Base-by-base conservation (phyloP, 2,113 vertebrate genomes). In the Lepus americanus region DNA sequence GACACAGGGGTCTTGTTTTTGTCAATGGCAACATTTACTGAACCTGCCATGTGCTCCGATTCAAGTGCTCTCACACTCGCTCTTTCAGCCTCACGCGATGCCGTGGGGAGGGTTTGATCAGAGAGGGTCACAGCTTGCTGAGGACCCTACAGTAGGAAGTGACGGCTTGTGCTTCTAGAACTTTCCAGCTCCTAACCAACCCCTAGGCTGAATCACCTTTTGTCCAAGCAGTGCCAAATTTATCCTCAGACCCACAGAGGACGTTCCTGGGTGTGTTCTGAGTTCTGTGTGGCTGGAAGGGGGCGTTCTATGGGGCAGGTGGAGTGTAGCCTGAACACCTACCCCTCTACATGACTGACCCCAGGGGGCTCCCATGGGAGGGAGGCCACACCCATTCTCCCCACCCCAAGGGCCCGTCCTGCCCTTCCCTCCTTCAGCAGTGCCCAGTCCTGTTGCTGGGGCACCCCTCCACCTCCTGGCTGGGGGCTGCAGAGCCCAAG, bases 21-120 rank as follows among this genome's bases (percentile, higher is more conserved):
- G 8, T 33, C 20, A 22, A 2, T 25, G 22, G 9, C 6, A 14
- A 29, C 12, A 16, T 23, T 49, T 44, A 22, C 11, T 3, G 19
- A 44, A 2, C 39, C 74, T 44, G 2, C 87, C 3, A 0, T 0
- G 14, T 55, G 22, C 39, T 2, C 0, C 0, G 5, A 20, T 6
- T 22, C 8, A 3, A 4, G 27, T 13, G 27, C 29, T 36, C 16
- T 0, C 5, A 11, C 7, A 11, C 9, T 1, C 10, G 1, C 64
- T 29, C 53, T 79, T 44, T 55, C 31, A 0, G 69, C 77, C 36
- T 81, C 77, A 0, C 59, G 72, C 73, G 72, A n/a, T 11, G 64
- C 33, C 25, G 0, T 4, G 0, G 31, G 33, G 61, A 17, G 2
- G n/a, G 16, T 59, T 77, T 80, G 53, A 53, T 86, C 39, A 59